Percentiles rank a stretch among this genome's conserved stretches.
Evolutionary conservation across 2,888 invertebrate genomes (phyloP).

Genomic region (Andrena flavipes): DNA sequence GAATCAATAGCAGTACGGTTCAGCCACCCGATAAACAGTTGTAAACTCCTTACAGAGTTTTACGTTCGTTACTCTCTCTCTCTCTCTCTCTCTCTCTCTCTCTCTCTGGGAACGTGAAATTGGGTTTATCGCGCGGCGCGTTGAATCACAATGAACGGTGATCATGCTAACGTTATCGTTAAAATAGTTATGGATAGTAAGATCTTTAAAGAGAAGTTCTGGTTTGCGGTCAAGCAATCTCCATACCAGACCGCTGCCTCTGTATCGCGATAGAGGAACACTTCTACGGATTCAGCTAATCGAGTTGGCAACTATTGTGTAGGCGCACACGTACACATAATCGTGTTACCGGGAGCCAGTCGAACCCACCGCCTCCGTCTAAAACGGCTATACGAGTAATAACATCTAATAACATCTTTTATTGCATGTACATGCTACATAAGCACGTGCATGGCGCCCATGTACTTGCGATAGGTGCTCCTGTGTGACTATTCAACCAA

Average conservation of each 20-base stretch:
- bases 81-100: too few species aligned
- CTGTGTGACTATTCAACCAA: conserved; percentile 1
- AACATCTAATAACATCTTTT: conserved; percentile 43
- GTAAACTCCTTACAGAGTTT: conserved; percentile 16
- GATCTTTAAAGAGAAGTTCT: conserved; percentile 55
- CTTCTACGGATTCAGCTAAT: conserved; percentile 69
- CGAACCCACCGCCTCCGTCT: conserved; percentile 38
- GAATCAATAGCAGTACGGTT: not conserved
- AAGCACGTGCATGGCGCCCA: not conserved
- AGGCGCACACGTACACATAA: conserved; percentile 58
- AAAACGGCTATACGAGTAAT: conserved; percentile 41
- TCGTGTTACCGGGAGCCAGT: conserved; percentile 57
- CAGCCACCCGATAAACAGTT: not conserved
- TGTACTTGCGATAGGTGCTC: conserved; percentile 12
- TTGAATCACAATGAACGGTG: conserved; percentile 30
- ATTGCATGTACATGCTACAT: conserved; percentile 22
- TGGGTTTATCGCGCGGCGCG: conserved; percentile 29
- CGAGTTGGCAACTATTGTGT: conserved; percentile 67
- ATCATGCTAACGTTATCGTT: conserved; percentile 42
- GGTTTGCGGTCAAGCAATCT: conserved; percentile 66
- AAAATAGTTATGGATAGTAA: conserved; percentile 47
- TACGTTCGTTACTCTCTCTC: conserved; percentile 4
- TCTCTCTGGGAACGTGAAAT: conserved; percentile 19
- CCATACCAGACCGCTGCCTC: conserved; percentile 43
- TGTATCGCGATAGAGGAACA: conserved; percentile 55